Conservation (phyloP, 2,113 vertebrate genomes). For the Gorsachius goisagi region DNA sequence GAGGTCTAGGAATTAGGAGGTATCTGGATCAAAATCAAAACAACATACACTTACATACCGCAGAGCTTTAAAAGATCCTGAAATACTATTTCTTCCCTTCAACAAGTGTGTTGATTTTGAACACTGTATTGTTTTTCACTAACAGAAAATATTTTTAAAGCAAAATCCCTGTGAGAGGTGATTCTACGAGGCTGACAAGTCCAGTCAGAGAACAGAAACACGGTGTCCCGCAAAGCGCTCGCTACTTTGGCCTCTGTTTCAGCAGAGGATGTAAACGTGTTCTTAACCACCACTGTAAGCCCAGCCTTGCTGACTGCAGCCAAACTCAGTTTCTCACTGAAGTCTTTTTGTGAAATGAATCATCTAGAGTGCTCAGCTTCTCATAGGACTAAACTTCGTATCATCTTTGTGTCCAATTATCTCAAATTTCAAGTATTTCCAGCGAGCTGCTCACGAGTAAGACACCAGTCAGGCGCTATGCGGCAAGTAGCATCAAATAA, state of each 20-base stretch:
- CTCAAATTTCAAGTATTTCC: slow-evolving; percentile 26
- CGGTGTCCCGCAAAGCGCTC: not conserved
- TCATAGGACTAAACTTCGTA: not conserved
- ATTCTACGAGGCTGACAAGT: not conserved
- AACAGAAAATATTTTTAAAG: not conserved
- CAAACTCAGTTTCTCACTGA: not conserved
- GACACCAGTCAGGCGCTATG: not conserved
- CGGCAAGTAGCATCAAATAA: not conserved
- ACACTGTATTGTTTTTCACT: not conserved
- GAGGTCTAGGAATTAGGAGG: not conserved
- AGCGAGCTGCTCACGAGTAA: not conserved
- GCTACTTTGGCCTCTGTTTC: not conserved
- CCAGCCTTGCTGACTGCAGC: not conserved
- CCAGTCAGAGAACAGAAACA: not conserved
- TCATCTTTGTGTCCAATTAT: not conserved
- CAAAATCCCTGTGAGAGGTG: not conserved
- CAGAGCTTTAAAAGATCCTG: not conserved
- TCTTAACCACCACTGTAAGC: not conserved
- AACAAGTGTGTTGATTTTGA: not conserved
- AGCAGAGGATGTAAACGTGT: not conserved
- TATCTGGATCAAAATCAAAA: not conserved
- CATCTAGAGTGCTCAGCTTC: not conserved
- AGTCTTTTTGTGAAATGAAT: not conserved
- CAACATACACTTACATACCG: not conserved
- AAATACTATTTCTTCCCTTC: not conserved